Evolutionary conservation across 1,140 invertebrate species (phyloP), one percentile per base, ranked within the genome.

Genomic region (Tetramorium simillimum): DNA sequence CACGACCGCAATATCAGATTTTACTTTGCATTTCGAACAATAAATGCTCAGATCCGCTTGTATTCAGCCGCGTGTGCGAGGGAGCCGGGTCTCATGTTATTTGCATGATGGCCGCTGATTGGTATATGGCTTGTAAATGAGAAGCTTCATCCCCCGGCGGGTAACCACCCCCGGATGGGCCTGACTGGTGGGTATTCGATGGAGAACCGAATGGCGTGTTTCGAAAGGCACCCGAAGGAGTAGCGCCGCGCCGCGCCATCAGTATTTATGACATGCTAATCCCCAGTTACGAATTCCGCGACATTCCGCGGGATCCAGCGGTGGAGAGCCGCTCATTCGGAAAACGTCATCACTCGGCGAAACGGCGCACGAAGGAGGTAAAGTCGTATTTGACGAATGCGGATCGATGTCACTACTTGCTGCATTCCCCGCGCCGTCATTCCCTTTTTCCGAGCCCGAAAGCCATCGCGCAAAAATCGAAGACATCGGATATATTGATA

Each of bases 231-330:
- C 72, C 69, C 80, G 77, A 90, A 86, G 80, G 60, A 58, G 76
- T 85, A 56, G 33, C 81, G 62, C 56, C 70, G 40, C 53, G 37
- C 60, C 56, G 69, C 46, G 46, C 89, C 88, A 94, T 95, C 92
- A 93, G 93, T 94, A 95, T 95, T 95, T 95, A 95, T 95, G 94
- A 95, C 91, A 95, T 95, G 94, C 93, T 95, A 94, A 95, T 94
- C 89, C 81, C 92, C 94, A 92, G 93, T 95, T 95, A 95, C 91
- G 93, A 94, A 95, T 95, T 95, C 94, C 90, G 90, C 91, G 92
- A 91, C 90, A 89, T 91, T 92, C 92, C 90, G 91, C 91, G 93
- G 89, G 91, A 92, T 88, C 92, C 43, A 60, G 53, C 78, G 86
- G 77, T 53, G 89, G 77, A 88, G 78, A 91, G 73, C 82, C 92